A percentile compares a stretch with the other conserved stretches of the same genome.
Conservation (phyloP, 2,113 vertebrate species). For the Hucho hucho region DNA sequence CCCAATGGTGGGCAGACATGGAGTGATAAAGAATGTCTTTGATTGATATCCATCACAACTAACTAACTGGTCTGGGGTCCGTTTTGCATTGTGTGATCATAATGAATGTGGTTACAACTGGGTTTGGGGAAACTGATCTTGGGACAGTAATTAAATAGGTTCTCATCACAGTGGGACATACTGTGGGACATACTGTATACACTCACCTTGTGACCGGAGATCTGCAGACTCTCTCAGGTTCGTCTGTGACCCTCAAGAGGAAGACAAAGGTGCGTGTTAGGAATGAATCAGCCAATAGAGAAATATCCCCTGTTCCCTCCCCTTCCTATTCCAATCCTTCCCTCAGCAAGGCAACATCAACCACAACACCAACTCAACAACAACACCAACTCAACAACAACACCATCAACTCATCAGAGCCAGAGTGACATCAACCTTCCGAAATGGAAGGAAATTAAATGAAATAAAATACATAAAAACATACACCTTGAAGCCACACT, state of each 20-base stretch:
- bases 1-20: no score
- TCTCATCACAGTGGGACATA: no score
- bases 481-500: background rate
- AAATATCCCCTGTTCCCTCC: background rate
- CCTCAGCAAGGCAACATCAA: slow-evolving; percentile 18
- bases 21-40: no score
- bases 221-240: slow-evolving; percentile 98
- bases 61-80: no score
- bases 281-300: slow-evolving; percentile 49
- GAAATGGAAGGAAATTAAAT: slow-evolving; percentile 4
- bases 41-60: no score
- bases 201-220: slow-evolving; percentile 92
- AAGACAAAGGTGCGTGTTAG: slow-evolving; percentile 66
- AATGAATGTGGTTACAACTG: no score
- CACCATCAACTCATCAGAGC: background rate
- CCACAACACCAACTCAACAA: no score
- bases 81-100: no score
- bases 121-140: no score
- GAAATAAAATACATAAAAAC: background rate
- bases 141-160: no score
- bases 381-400: no score
- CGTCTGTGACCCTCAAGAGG: slow-evolving; percentile 90
- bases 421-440: slow-evolving; percentile 14
- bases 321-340: slow-evolving; percentile 8
- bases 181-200: background rate